Base-by-base conservation (phyloP, 2,888 invertebrate species). In the Drosophila algonquin region DNA sequence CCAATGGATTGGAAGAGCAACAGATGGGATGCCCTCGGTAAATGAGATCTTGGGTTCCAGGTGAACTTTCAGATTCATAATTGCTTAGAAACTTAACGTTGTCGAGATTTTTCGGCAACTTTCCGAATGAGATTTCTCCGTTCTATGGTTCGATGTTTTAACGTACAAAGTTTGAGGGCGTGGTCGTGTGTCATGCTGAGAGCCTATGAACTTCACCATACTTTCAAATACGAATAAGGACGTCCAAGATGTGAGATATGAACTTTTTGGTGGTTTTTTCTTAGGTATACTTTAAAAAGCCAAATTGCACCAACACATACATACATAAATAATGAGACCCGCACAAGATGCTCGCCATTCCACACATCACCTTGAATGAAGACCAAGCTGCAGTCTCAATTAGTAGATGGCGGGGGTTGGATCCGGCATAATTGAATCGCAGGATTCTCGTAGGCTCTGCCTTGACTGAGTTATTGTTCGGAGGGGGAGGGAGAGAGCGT, bases 381-480 rank as follows among this genome's bases (percentile, higher is more conserved):
- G 69, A 50, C 56, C 68, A 35, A 35, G 56, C 32, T 18, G 45
- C 69, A 21, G 67, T 56, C 69, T 57, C 69, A 67, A 67, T 67
- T 67, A 57, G 68, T 68, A 68, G 67, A 57, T 67, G 56, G 50
- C 27, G 50, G 40, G 24, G 35, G 10, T n/a, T 3, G 12, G 14
- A 18, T 12, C 18, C 3, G 45, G 68, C 35, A 67, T 67, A 67
- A 67, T 67, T 68, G 56, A 67, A 68, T 67, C 56, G 69, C 67
- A 67, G 67, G 69, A 67, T 50, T 57, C 56, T 68, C 56, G 21
- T 45, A 45, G 50, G 27, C 51, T 35, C 57, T 51, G 69, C 56
- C 67, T 68, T 57, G 56, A 57, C 69, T 68, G 67, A 67, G 69
- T 67, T 67, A 67, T 67, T 68, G 65, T 67, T 44, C 55, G 65